Evolutionary conservation across 2,888 invertebrate species (phyloP), one percentile per base, ranked within the genome.

Genomic region (Junonia oenone): DNA sequence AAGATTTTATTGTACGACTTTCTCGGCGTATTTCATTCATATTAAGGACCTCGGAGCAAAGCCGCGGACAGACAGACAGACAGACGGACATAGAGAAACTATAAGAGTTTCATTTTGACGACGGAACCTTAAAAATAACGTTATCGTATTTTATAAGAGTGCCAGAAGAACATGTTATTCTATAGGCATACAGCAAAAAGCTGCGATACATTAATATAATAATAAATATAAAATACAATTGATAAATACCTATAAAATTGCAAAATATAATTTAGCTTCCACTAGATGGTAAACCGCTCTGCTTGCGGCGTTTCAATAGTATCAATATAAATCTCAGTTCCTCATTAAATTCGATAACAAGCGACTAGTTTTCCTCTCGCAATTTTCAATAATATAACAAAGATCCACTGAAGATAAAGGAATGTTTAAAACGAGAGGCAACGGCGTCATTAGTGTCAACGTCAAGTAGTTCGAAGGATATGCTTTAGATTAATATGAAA

Each of bases 321-420:
- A 46, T 31, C 47, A 47, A 53, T 53, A 46, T 40, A 53, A 53
- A 47, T 53, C 47, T 26, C 22, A 29, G 15, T 11, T 31, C 40
- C 40, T 53, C 47, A 31, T 53, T 53, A 53, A 22, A 31, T 40
- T 22, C 4, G 31, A 53, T 40, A 53, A 53, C 47, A 53, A 8
- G 37, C 37, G 26, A 43, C 43, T 43, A 22, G 22, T 11, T 8
- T 38, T 38, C 17, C 38, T 43, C 22, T 43, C 6, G 22, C 22
- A 38, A 38, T 38, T 9, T 37, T 37, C 40, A 4, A 22, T 19
- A 19, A 22, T 43, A 22, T 22, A 22, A 43, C 22, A 43, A 43
- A 43, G 22, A 43, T 22, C 13, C 5, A 11, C 13, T n/a, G 19
- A 38, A 5, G 17, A 9, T 15, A 38, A 38, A 17, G 17, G 5